Conservation (phyloP, 1,140 invertebrate genomes). For the Aphidius gifuensis region DNA sequence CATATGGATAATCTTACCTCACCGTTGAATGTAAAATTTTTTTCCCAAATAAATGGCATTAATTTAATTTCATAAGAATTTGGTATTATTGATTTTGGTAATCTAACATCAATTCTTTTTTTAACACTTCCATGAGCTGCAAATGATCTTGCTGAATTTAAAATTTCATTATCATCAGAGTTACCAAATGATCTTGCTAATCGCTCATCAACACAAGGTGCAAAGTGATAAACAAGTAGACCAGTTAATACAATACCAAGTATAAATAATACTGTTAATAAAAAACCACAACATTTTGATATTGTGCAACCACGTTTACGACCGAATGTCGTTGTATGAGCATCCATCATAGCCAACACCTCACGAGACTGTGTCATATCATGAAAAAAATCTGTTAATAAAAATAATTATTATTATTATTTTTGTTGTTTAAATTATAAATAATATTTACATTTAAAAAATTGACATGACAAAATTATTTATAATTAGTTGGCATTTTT, state of each 20-base stretch:
- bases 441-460: background rate
- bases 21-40: slow-evolving; percentile 76
- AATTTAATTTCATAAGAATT: slow-evolving; percentile 67
- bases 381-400: slow-evolving; percentile 30
- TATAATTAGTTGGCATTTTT: background rate
- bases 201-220: slow-evolving; percentile 57
- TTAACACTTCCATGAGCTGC: slow-evolving; percentile 38
- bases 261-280: slow-evolving; percentile 55
- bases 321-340: slow-evolving; percentile 48
- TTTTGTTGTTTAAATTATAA: background rate
- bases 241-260: slow-evolving; percentile 60
- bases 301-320: slow-evolving; percentile 50
- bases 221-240: slow-evolving; percentile 68
- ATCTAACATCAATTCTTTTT: slow-evolving; percentile 60
- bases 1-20: slow-evolving; percentile 50
- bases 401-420: background rate
- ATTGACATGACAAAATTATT: background rate
- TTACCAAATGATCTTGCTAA: slow-evolving; percentile 32
- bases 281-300: slow-evolving; percentile 51
- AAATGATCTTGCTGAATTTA: slow-evolving; percentile 46
- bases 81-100: slow-evolving; percentile 65
- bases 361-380: slow-evolving; percentile 49
- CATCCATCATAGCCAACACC: slow-evolving; percentile 49
- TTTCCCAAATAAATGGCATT: slow-evolving; percentile 67
- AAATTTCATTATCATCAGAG: slow-evolving; percentile 42